A percentile compares a stretch with the other conserved stretches of the same genome.
These are phyloP conservation scores for Gambusia affinis DNA, from an alignment of 2,113 vertebrate species.

Conservation along the genomic window DNA sequence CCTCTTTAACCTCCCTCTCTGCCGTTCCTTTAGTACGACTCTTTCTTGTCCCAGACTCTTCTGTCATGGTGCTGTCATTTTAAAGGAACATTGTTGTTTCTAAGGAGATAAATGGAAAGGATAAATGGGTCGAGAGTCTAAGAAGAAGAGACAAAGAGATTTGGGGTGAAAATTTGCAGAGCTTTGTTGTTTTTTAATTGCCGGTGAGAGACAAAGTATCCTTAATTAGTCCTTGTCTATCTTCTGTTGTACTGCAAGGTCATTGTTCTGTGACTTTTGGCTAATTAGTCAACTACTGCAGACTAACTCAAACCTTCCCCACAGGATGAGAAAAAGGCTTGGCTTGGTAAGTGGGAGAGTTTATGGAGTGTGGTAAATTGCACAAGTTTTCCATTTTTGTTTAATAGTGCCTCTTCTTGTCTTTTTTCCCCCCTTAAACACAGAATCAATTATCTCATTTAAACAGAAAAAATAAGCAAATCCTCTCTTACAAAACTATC, in stretches of 20 bases:
- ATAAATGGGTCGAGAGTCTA: constrained; percentile 50
- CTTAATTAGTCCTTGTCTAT: constrained; percentile 73
- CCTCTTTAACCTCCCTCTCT: constrained; percentile 27
- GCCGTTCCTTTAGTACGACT: constrained; percentile 14
- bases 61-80: constrained; percentile 17
- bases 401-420: constrained; percentile 2
- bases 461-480: constrained; percentile 53
- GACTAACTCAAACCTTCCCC: constrained; percentile 49
- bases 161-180: constrained; percentile 61
- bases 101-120: constrained; percentile 57
- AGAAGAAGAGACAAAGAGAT: constrained; percentile 50
- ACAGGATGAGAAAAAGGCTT: constrained; percentile 30
- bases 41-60: constrained; percentile 19
- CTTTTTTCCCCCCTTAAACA: constrained; percentile 5
- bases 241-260: constrained; percentile 60
- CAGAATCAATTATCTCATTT: constrained; percentile 13
- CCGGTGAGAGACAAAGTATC: constrained; percentile 63
- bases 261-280: constrained; percentile 65
- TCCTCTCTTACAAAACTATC: constrained; percentile 33
- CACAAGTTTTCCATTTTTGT: constrained; percentile 57
- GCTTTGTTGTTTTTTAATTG: constrained; percentile 78
- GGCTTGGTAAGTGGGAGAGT: constrained; percentile 30
- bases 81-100: constrained; percentile 54
- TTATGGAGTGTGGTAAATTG: constrained; percentile 48
- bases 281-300: constrained; percentile 70